Base-by-base conservation (phyloP, 2,888 invertebrate species). In the Lasioglossum malachurum region DNA sequence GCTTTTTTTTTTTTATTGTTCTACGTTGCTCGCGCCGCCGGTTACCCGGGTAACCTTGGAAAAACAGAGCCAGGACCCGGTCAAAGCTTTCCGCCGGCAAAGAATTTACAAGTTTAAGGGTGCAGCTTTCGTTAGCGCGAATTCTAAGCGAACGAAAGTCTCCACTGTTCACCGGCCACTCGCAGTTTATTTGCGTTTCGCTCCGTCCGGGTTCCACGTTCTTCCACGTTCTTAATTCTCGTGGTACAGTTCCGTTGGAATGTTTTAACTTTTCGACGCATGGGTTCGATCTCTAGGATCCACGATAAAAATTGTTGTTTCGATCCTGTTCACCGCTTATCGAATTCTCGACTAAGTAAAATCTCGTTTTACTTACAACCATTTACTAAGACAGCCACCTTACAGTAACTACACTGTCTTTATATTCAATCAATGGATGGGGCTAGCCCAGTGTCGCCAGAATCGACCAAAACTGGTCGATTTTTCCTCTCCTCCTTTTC, bases 101-200 rank as follows among this genome's bases (percentile, higher is more conserved):
- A n/a, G n/a, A 71, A 71, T 71, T 71, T 71, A n/a, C 71, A 41
- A 71, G 41, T 71, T 41, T 71, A n/a, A 14, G 23, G 19, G 38
- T 19, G n/a, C 31, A 19, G 41, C 27, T 67, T 79, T 82, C 69
- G 73, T 82, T 79, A 44, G 14, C 53, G 38, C 14, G 41, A 64
- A 73, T 41, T 73, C 5, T 38, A 60, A 49, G 49, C 75, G 19
- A 64, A 74, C 74, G 79, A 64, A 74, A 74, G 27, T 41, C 73
- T 60, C 60, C 31, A 8, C 60, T n/a, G 14, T 49, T 5, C 16
- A 27, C 8, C 35, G 16, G 35, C 23, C 73, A 1, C 44, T 10
- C 19, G 8, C n/a, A 16, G 1, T 35, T 75, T 67, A 38, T 75
- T 74, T 80, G n/a, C 73, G 60, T 31, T 31, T 38, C 73, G 31